Conservation (phyloP, 2,797 vertebrate genomes). For the Dicrostonyx torquatus region DNA sequence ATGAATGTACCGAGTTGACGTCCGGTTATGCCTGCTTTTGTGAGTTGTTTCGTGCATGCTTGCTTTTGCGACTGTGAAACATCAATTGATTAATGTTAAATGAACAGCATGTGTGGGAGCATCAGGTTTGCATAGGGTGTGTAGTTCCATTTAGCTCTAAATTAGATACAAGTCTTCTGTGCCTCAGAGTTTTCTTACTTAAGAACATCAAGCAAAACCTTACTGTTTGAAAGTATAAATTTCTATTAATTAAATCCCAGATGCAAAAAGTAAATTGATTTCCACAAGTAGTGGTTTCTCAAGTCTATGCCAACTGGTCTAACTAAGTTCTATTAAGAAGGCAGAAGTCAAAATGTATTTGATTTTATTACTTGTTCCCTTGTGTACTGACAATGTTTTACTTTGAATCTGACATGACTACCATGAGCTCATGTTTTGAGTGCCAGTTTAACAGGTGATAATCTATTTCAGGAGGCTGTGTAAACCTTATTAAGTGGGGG, state of each 20-base stretch:
- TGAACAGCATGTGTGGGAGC: too few species aligned
- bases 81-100: not conserved
- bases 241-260: conserved; percentile 2
- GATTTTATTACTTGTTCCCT: not conserved
- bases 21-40: not conserved
- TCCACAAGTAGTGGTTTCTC: not conserved
- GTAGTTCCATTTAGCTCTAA: not conserved
- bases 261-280: not conserved
- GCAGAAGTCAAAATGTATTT: not conserved
- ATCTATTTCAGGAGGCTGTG: not conserved
- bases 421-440: not conserved
- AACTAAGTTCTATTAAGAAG: not conserved
- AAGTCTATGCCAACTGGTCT: not conserved
- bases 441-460: not conserved
- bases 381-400: not conserved
- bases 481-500: not conserved
- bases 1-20: conserved; percentile 15
- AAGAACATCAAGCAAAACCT: not conserved
- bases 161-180: not conserved
- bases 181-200: not conserved
- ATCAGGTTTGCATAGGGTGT: too few species aligned
- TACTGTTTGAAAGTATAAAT: not conserved
- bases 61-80: not conserved
- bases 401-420: not conserved
- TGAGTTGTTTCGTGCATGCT: not conserved